Conservation (phyloP, 2,888 invertebrate genomes). For the Rhagium mordax region DNA sequence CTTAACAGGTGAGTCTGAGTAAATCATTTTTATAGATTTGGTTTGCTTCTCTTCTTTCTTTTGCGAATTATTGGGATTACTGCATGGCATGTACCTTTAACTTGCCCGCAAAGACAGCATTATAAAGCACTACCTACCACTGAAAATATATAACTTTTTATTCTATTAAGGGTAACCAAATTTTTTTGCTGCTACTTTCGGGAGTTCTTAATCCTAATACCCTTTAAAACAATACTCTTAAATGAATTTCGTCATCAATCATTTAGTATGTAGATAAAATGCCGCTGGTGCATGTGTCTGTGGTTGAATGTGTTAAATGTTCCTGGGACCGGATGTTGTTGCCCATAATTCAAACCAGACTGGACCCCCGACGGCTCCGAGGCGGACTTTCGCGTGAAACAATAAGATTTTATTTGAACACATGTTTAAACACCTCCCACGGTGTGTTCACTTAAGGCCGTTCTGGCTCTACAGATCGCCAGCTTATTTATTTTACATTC, state of each 20-base stretch:
- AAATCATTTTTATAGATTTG: too few species aligned
- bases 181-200: too few species aligned
- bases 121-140: too few species aligned
- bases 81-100: too few species aligned
- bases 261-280: slow-evolving; percentile 14
- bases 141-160: too few species aligned
- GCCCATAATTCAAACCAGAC: slow-evolving; percentile 58
- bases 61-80: too few species aligned
- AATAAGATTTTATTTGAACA: slow-evolving; percentile 67
- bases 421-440: slow-evolving; percentile 65
- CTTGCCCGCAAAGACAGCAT: too few species aligned
- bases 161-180: too few species aligned
- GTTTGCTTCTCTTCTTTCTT: too few species aligned
- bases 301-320: slow-evolving; percentile 15
- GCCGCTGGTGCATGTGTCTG: slow-evolving; percentile 11
- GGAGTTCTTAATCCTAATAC: background rate
- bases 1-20: too few species aligned
- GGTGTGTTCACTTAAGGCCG: slow-evolving; percentile 34
- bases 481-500: slow-evolving; percentile 43
- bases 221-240: slow-evolving; percentile 4
- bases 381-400: slow-evolving; percentile 64
- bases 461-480: slow-evolving; percentile 7
- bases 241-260: background rate
- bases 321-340: slow-evolving; percentile 57
- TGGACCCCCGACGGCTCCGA: slow-evolving; percentile 44